These are phyloP conservation scores for Pterobdella sp. DNA, from an alignment of 2,888 invertebrate genomes.

Conservation along the genomic window DNA sequence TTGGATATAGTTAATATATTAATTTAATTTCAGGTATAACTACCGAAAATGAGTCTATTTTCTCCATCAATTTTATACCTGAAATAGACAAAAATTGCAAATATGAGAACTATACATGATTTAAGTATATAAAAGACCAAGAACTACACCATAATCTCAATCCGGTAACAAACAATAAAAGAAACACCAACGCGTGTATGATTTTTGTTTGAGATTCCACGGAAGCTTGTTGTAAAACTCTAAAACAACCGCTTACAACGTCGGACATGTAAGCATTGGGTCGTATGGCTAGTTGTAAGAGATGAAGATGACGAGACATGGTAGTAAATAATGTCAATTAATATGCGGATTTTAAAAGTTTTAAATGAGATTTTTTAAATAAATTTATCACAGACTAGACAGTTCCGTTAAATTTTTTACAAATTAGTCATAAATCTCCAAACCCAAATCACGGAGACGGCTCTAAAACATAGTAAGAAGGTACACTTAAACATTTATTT, in stretches of 20 bases:
- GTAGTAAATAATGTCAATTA: too few relatives aligned
- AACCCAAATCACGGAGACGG: too few relatives aligned
- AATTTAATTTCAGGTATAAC: too few relatives aligned
- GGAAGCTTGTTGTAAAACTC: neutral
- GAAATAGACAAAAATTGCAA: neutral
- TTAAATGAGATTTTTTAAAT: too few relatives aligned
- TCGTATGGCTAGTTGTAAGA: conserved; percentile 20
- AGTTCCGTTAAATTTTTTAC: too few relatives aligned
- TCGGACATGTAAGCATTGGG: conserved; percentile 31
- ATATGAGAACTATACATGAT: neutral
- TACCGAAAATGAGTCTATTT: conserved; percentile 4
- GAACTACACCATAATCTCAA: neutral
- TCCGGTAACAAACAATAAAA: neutral
- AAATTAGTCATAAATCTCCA: too few relatives aligned
- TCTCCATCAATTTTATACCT: conserved; percentile 1
- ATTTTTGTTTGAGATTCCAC: neutral
- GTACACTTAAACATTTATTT: too few relatives aligned
- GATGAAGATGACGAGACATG: conserved; percentile 24
- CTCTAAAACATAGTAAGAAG: too few relatives aligned
- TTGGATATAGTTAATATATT: too few relatives aligned
- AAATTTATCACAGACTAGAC: too few relatives aligned
- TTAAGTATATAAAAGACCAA: neutral
- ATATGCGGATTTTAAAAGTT: too few relatives aligned
- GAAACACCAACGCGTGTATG: neutral
- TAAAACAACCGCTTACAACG: conserved; percentile 23